These are phyloP conservation scores for Anguilla megastoma DNA, from an alignment of 2,797 vertebrate genomes.

Conservation along the genomic window DNA sequence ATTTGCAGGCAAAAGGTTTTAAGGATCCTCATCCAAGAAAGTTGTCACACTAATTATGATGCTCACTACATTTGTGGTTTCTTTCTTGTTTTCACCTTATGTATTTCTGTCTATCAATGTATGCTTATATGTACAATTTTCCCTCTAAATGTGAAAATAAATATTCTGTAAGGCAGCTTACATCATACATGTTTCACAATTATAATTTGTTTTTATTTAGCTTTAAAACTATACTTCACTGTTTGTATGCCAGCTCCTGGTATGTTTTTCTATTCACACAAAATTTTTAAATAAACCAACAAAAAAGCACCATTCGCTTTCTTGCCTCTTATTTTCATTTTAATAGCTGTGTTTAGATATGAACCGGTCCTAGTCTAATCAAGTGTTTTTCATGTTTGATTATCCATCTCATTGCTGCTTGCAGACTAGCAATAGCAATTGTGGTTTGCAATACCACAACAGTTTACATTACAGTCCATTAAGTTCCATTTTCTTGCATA, in stretches of 20 bases:
- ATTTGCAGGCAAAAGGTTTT: background rate
- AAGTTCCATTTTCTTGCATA: background rate
- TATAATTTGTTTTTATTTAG: slow-evolving; percentile 26
- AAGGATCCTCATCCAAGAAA: background rate
- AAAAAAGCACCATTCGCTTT: background rate
- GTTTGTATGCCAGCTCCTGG: slow-evolving; percentile 38
- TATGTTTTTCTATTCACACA: slow-evolving; percentile 36
- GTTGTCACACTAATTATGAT: background rate
- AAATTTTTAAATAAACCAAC: slow-evolving; percentile 31
- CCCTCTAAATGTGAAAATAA: slow-evolving; percentile 55
- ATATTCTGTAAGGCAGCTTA: slow-evolving; percentile 49
- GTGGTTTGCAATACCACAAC: background rate
- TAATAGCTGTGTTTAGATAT: background rate
- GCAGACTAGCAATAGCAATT: background rate
- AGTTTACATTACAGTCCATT: background rate
- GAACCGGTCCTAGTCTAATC: background rate
- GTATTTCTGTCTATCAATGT: background rate
- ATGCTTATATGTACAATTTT: slow-evolving; percentile 28
- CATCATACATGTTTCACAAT: slow-evolving; percentile 27
- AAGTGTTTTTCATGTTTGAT: too few species aligned
- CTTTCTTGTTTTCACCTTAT: background rate
- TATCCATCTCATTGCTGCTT: background rate
- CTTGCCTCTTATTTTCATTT: background rate
- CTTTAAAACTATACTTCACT: slow-evolving; percentile 24
- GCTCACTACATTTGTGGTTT: background rate